Percentiles rank a stretch among this genome's conserved stretches.
These are phyloP conservation scores for Lophura swinhoii DNA, from an alignment of 2,797 vertebrate genomes.

Conservation along the genomic window DNA sequence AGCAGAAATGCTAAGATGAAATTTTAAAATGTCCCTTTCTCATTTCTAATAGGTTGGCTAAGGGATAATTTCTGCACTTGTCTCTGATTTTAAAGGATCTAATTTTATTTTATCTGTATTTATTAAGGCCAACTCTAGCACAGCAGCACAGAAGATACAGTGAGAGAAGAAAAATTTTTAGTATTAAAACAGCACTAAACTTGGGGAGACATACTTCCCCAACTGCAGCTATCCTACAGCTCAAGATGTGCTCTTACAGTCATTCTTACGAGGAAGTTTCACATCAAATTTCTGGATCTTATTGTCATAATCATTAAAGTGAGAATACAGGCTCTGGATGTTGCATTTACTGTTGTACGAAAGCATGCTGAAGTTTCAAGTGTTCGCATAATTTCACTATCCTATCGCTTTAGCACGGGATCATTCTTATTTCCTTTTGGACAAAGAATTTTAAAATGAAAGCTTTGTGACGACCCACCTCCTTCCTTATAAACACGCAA, in stretches of 20 bases:
- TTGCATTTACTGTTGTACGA: not conserved
- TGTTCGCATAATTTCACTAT: not conserved
- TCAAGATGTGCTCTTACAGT: not conserved
- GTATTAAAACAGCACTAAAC: not conserved
- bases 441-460: not conserved
- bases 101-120: constrained; percentile 24
- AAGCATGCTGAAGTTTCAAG: not conserved
- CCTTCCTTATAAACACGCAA: not conserved
- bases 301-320: not conserved
- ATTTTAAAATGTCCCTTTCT: not conserved
- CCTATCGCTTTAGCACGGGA: not conserved
- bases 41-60: not conserved
- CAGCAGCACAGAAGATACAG: not conserved
- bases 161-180: not conserved
- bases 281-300: constrained; percentile 19
- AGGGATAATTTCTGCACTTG: not conserved
- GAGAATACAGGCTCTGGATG: not conserved
- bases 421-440: not conserved
- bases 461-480: not conserved
- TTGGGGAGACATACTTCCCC: not conserved
- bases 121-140: not conserved
- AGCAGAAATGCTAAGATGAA: not conserved
- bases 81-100: not conserved
- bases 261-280: not conserved
- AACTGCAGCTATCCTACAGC: constrained; percentile 7